A percentile compares a stretch with the other conserved stretches of the same genome.
phyloP scores from a whole-genome alignment of 2,888 invertebrate genomes.

The Ferdinandea cuprea region DNA sequence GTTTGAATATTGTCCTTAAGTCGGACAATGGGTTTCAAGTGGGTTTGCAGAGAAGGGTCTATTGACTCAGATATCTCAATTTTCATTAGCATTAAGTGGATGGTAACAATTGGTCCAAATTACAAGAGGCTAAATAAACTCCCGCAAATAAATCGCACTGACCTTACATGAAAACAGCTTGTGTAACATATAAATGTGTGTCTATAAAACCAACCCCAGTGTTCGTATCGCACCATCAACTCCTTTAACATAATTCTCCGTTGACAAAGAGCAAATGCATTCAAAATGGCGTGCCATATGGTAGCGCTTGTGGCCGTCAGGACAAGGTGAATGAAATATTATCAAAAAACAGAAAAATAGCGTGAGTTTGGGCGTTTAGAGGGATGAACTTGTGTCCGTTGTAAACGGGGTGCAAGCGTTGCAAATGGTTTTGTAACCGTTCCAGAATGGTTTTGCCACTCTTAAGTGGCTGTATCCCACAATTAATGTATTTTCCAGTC shows the following conservation, averaged over 20 bases:
- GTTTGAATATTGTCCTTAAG: conserved; percentile 77
- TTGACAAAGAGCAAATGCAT: conserved; percentile 33
- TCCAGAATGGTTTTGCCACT: conserved; percentile 23
- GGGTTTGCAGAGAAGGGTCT: conserved; percentile 76
- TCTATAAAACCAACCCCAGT: conserved; percentile 4
- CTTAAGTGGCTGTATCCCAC: conserved; percentile 58
- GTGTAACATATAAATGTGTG: conserved; percentile 4
- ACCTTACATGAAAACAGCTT: neutral
- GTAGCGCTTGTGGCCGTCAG: neutral
- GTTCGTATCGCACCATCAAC: conserved; percentile 13
- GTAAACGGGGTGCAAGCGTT: conserved; percentile 28
- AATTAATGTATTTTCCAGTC: conserved; percentile 56
- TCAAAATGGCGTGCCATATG: conserved; percentile 29
- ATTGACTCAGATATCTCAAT: neutral
- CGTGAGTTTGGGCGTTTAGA: neutral
- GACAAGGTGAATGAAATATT: conserved; percentile 5
- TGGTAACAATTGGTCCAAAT: neutral
- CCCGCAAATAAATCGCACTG: neutral
- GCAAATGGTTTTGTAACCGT: conserved; percentile 40
- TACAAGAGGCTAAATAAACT: neutral
- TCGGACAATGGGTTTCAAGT: conserved; percentile 78
- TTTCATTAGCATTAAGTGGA: neutral
- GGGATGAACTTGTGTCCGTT: neutral
- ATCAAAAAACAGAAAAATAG: conserved; percentile 7
- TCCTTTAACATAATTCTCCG: conserved; percentile 24